These are phyloP conservation scores for Sacculina carcini DNA, from an alignment of 2,888 invertebrate genomes.

Conservation along the genomic window DNA sequence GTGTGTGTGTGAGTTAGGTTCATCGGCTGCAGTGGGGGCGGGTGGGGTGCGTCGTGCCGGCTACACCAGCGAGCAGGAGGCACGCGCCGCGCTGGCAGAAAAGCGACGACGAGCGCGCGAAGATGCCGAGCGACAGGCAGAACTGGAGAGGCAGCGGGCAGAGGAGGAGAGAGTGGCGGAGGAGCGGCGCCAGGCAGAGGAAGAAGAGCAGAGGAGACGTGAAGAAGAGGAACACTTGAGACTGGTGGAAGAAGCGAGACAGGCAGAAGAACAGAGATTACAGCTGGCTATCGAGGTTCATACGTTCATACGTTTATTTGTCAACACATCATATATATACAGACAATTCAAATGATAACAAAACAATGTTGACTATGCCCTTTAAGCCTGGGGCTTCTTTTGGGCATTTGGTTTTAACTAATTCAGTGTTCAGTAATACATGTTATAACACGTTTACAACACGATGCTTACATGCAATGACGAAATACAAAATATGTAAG, in stretches of 20 bases:
- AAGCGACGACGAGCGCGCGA: conserved; percentile 47
- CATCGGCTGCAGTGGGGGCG: not conserved
- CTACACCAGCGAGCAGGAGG: conserved; percentile 42
- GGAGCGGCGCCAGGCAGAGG: conserved; percentile 49
- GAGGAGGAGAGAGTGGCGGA: conserved; percentile 74
- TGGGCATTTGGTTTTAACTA: too few relatives aligned
- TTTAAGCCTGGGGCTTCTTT: too few relatives aligned
- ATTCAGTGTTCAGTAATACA: too few relatives aligned
- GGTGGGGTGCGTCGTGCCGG: not conserved
- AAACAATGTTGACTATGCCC: too few relatives aligned
- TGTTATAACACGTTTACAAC: too few relatives aligned
- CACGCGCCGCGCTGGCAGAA: conserved; percentile 67
- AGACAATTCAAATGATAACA: too few relatives aligned
- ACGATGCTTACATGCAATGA: too few relatives aligned
- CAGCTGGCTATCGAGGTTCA: conserved; percentile 43
- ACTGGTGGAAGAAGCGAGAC: conserved; percentile 47
- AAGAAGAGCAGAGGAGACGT: conserved; percentile 52
- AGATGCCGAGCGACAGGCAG: conserved; percentile 9
- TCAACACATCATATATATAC: too few relatives aligned
- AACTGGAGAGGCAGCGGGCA: conserved; percentile 5
- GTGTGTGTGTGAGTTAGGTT: too few relatives aligned
- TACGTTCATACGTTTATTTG: not conserved
- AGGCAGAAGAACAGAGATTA: conserved; percentile 58
- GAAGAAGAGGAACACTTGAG: conserved; percentile 52
- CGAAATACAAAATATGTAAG: too few relatives aligned